Conservation (phyloP, 2,888 invertebrate species). For the Notodonta dromedarius region DNA sequence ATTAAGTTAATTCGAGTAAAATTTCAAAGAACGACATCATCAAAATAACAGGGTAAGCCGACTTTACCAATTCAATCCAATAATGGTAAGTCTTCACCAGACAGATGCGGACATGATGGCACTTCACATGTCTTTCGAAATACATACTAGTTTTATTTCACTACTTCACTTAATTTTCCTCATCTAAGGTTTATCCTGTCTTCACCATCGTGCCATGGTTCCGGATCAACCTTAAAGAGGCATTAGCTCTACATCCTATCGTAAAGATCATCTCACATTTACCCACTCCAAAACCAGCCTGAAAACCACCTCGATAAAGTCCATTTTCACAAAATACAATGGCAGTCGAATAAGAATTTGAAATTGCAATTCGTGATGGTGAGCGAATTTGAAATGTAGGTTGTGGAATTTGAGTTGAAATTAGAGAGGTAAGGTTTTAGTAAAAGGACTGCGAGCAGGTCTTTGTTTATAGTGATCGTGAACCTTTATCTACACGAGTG, state of each 20-base stretch:
- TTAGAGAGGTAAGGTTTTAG: conserved; percentile 6
- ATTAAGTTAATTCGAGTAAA: too few relatives aligned
- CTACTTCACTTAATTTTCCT: background rate
- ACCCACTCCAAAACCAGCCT: conserved; percentile 10
- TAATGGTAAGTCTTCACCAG: too few relatives aligned
- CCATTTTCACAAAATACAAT: background rate
- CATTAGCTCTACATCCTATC: conserved; percentile 53
- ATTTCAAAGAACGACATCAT: too few relatives aligned
- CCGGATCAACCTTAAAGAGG: conserved; percentile 42
- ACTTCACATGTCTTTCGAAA: background rate
- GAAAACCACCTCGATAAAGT: accelerated
- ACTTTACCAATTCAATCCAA: too few relatives aligned
- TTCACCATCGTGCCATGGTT: conserved; percentile 33
- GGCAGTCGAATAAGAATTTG: background rate
- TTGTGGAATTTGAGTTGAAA: background rate
- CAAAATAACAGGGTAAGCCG: too few relatives aligned
- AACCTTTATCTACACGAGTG: conserved; percentile 37
- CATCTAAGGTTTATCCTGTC: background rate
- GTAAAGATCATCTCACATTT: conserved; percentile 33
- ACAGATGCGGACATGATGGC: too few relatives aligned
- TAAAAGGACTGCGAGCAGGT: conserved; percentile 33
- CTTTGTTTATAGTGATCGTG: conserved; percentile 43
- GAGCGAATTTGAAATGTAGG: background rate
- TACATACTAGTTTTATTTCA: background rate
- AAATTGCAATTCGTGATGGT: background rate